These are phyloP conservation scores for Passer montanus DNA, from an alignment of 2,113 vertebrate genomes.

Conservation along the genomic window DNA sequence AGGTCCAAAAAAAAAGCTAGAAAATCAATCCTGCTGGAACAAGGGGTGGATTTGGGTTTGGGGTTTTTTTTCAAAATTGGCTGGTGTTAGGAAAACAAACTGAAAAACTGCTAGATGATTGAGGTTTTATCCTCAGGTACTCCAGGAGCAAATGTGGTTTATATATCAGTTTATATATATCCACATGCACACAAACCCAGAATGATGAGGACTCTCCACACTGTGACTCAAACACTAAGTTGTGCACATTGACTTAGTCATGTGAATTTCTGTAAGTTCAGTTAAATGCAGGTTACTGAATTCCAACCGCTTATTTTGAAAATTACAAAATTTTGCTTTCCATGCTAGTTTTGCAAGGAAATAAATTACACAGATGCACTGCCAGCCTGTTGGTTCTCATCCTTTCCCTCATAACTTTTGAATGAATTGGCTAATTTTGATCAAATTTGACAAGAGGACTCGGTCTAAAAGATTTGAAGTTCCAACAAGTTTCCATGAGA, in stretches of 20 bases:
- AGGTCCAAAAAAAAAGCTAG: background rate
- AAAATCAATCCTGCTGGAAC: background rate
- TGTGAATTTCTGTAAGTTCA: background rate
- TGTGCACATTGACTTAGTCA: background rate
- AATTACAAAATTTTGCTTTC: background rate
- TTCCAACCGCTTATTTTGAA: background rate
- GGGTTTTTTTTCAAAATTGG: background rate
- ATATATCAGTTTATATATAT: background rate
- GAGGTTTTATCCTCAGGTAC: background rate
- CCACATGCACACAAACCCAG: background rate
- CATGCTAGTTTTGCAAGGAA: background rate
- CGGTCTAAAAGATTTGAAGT: background rate
- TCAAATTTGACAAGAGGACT: slow-evolving; percentile 14
- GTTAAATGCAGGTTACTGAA: background rate
- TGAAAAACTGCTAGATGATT: background rate
- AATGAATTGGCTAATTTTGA: slow-evolving; percentile 46
- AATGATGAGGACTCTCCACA: background rate
- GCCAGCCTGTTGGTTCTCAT: background rate
- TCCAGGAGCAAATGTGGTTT: background rate
- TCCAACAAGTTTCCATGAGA: slow-evolving; percentile 44
- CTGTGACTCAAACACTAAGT: background rate
- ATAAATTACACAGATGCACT: background rate
- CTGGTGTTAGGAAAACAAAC: background rate
- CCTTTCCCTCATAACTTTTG: background rate
- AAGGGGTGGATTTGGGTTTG: background rate